These are phyloP conservation scores for Dolomedes plantarius DNA, from an alignment of 2,888 invertebrate species.

Conservation along the genomic window DNA sequence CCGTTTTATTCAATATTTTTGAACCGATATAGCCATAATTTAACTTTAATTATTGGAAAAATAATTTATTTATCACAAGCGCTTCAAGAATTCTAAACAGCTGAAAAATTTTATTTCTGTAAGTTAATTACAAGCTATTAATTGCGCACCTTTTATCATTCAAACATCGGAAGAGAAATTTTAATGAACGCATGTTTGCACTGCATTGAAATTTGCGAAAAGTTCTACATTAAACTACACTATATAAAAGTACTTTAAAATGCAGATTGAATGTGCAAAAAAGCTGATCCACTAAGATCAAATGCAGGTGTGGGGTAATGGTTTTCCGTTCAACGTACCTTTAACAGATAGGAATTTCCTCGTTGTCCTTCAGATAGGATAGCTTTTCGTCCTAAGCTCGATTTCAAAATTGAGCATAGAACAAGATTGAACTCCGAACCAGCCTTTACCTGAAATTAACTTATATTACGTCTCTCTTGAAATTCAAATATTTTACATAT, in stretches of 20 bases:
- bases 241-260: background rate
- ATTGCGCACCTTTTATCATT: too few species aligned
- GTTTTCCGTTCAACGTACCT: conserved; percentile 48
- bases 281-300: conserved; percentile 28
- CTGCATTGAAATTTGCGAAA: too few species aligned
- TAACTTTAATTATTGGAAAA: too few species aligned
- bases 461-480: conserved; percentile 43
- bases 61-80: too few species aligned
- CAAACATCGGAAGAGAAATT: too few species aligned
- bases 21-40: too few species aligned
- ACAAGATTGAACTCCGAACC: conserved; percentile 48
- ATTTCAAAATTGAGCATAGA: conserved; percentile 59
- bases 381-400: conserved; percentile 62
- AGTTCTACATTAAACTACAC: background rate
- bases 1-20: too few species aligned
- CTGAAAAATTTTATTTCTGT: too few species aligned
- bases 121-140: too few species aligned
- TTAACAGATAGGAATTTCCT: conserved; percentile 57
- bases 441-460: conserved; percentile 62
- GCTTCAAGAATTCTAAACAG: too few species aligned
- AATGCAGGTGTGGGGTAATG: conserved; percentile 21
- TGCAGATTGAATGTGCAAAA: conserved; percentile 21
- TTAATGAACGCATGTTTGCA: too few species aligned
- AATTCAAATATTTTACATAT: conserved; percentile 21
- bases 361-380: conserved; percentile 48